Base-by-base conservation (phyloP, 2,888 invertebrate species). In the Euphydryas editha region DNA sequence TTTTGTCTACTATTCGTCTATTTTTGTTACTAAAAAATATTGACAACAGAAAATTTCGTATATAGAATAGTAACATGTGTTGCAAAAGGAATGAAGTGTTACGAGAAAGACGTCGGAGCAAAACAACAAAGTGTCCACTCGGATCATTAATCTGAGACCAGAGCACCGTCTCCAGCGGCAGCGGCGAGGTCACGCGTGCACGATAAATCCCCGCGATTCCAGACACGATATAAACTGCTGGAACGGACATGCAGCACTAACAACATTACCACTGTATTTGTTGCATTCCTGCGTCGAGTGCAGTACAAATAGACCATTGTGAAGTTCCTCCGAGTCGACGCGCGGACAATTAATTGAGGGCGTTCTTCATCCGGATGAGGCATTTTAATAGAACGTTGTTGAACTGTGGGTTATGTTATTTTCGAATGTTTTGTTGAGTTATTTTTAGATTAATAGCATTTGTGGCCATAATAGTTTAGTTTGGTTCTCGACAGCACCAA, bases 121-220 rank as follows among this genome's bases (percentile, higher is more conserved):
- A 59, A 59, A 67, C 59, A 67, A 67, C 49, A 56, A 49, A 49
- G 56, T 51, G 62, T 67, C 67, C 44, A 37, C 46, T 67, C 21
- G n/a, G 62, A 56, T 56, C 67, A 67, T 67, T 67, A 63, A 67
- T 67, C 56, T 39, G 57, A 13, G 57, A 42, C 15, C 47, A 30
- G 36, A 62, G 44, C 37, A 46, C 30, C 20, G 51, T 54, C 20
- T 54, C 54, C 17, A n/a, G 36, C 8, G 17, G 24, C 24, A n/a
- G 49, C 39, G 30, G 42, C 58, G 17, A 51, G 49, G 42, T 51
- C 56, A 30, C 30, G 42, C 10, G 42, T 44, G 47, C 30, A 3
- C 42, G 42, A 58, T 63, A 58, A 63, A 63, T 63, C 51, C 15
- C 42, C 58, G 11, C 24, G 51, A 57, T 30, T 36, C 20, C 42